These are phyloP conservation scores for Neoniphon sammara DNA, from an alignment of 2,797 vertebrate species.

Conservation along the genomic window DNA sequence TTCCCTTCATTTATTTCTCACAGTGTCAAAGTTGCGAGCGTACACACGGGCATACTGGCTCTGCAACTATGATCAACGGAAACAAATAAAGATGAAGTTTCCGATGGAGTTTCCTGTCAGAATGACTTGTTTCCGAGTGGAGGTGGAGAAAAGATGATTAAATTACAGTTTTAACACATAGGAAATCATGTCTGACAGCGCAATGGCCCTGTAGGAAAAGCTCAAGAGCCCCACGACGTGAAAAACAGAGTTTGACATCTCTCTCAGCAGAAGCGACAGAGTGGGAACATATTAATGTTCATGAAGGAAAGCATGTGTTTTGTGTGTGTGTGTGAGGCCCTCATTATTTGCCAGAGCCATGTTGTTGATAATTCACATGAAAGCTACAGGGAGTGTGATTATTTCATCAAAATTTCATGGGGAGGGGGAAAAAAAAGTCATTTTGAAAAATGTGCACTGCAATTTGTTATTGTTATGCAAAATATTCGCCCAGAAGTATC, in stretches of 20 bases:
- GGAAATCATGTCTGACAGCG: slow-evolving; percentile 1
- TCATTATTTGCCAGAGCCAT: slow-evolving; percentile 37
- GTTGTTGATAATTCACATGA: slow-evolving; percentile 47
- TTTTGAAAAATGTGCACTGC: slow-evolving; percentile 14
- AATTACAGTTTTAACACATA: slow-evolving; percentile 7
- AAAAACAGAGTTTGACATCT: slow-evolving; percentile 35
- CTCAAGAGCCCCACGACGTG: background rate
- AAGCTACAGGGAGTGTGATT: slow-evolving; percentile 39
- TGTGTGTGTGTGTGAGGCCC: background rate
- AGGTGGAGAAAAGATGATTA: slow-evolving; percentile 3
- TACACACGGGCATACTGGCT: background rate
- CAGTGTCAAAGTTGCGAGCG: slow-evolving; percentile 27
- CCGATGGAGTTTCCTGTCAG: background rate
- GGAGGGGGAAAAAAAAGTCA: slow-evolving; percentile 40
- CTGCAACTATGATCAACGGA: background rate
- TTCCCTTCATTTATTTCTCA: slow-evolving; percentile 2
- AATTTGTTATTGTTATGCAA: slow-evolving; percentile 32
- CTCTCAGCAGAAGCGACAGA: slow-evolving; percentile 11
- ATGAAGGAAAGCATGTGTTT: slow-evolving; percentile 8
- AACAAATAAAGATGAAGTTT: slow-evolving; percentile 17
- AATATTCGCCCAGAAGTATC: slow-evolving; percentile 20
- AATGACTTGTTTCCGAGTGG: slow-evolving; percentile 11
- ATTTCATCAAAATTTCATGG: slow-evolving; percentile 48
- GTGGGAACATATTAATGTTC: slow-evolving; percentile 7
- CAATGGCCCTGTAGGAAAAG: background rate